A percentile compares a stretch with the other conserved stretches of the same genome.
Conservation (phyloP, 2,888 invertebrate species). For the Drosophila prolongata region DNA sequence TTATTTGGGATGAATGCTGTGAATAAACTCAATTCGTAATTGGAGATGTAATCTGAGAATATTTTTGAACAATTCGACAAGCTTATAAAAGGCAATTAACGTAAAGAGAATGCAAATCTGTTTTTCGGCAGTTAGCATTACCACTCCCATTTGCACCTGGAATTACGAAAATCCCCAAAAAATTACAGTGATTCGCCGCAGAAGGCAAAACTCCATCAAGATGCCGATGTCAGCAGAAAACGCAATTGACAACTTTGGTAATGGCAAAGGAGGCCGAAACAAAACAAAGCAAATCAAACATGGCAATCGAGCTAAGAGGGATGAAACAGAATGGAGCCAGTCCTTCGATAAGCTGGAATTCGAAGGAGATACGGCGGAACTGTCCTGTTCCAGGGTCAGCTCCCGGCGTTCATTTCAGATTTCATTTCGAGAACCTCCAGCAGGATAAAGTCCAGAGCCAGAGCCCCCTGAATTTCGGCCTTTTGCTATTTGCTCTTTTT, state of each 20-base stretch:
- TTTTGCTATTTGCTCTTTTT: slow-evolving; percentile 49
- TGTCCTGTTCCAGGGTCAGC: slow-evolving; percentile 29
- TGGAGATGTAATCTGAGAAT: not conserved
- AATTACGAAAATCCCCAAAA: slow-evolving; percentile 2
- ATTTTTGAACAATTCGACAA: not conserved
- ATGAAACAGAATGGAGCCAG: slow-evolving; percentile 12
- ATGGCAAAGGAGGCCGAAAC: slow-evolving; percentile 4
- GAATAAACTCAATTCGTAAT: not conserved
- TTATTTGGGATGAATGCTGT: not conserved
- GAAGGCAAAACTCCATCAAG: slow-evolving; percentile 16
- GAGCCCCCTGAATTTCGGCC: slow-evolving; percentile 56
- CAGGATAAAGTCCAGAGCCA: slow-evolving; percentile 26
- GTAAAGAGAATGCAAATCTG: slow-evolving; percentile 1
- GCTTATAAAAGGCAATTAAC: not conserved
- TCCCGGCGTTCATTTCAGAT: slow-evolving; percentile 63
- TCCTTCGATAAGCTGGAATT: slow-evolving; percentile 50
- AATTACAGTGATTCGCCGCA: slow-evolving; percentile 5
- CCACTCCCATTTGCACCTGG: slow-evolving; percentile 12
- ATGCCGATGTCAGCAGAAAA: slow-evolving; percentile 28
- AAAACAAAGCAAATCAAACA: slow-evolving; percentile 53
- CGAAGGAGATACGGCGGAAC: slow-evolving; percentile 19
- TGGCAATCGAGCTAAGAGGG: slow-evolving; percentile 18
- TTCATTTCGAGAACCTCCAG: slow-evolving; percentile 54
- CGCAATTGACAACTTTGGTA: slow-evolving; percentile 31
- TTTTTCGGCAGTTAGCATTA: not conserved